Percentiles rank a stretch among this genome's conserved stretches.
phyloP scores from a whole-genome alignment of 1,140 invertebrate genomes.

The Lasioglossum albipes region DNA sequence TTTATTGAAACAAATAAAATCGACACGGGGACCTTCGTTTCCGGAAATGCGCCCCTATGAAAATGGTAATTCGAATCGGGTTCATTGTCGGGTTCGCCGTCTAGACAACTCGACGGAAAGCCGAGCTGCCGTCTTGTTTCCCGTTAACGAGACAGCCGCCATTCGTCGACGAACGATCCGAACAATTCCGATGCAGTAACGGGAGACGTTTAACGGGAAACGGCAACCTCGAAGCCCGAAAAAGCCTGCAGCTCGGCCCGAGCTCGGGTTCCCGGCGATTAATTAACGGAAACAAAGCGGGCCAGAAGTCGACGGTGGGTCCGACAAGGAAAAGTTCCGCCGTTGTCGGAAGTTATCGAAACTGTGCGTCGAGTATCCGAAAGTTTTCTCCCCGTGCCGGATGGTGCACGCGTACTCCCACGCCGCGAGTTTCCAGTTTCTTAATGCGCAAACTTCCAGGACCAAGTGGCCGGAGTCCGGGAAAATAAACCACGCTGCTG shows the following conservation, averaged over 20 bases:
- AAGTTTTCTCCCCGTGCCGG: slow-evolving; percentile 31
- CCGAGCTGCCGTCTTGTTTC: background rate
- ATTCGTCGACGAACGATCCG: background rate
- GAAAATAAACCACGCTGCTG: slow-evolving; percentile 19
- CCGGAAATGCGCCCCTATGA: no score
- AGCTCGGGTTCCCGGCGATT: background rate
- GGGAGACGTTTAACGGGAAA: background rate
- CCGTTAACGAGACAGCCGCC: background rate
- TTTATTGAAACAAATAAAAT: no score
- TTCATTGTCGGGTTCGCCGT: background rate
- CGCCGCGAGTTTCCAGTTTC: slow-evolving; percentile 32
- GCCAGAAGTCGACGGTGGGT: background rate
- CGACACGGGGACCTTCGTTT: no score
- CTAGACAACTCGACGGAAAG: background rate
- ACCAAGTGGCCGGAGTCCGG: slow-evolving; percentile 23
- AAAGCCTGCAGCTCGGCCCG: background rate
- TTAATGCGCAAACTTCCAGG: slow-evolving; percentile 51
- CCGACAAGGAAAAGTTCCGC: slow-evolving; percentile 36
- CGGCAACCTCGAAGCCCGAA: background rate
- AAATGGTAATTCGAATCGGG: no score
- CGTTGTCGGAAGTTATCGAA: slow-evolving; percentile 35
- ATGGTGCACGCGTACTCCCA: slow-evolving; percentile 8
- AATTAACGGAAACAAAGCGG: slow-evolving; percentile 1
- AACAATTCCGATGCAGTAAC: background rate
- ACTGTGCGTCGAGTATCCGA: slow-evolving; percentile 30